phyloP scores from a whole-genome alignment of 2,113 vertebrate species.

The Aplodontia rufa region DNA sequence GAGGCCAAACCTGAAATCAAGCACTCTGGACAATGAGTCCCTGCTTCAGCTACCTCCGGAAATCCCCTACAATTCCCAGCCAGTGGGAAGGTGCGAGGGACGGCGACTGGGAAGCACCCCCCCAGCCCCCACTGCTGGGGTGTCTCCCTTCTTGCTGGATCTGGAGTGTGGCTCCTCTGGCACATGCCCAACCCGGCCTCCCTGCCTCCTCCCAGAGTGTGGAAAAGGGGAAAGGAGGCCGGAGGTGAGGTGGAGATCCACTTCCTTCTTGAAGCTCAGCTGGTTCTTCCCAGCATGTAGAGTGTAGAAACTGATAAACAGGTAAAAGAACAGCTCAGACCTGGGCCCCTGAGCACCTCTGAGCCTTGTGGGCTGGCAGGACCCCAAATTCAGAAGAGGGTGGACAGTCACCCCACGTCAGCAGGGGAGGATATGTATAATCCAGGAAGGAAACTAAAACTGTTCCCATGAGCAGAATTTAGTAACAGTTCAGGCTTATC shows the following conservation, averaged over 20 bases:
- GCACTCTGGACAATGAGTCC: neutral
- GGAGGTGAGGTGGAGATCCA: neutral
- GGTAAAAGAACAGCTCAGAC: neutral
- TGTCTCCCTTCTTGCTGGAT: neutral
- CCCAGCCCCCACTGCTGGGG: neutral
- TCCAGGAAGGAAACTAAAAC: neutral
- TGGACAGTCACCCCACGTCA: neutral
- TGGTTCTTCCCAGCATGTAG: too few species aligned
- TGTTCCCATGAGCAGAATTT: neutral
- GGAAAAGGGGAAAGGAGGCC: neutral
- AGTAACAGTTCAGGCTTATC: neutral
- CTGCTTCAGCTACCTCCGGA: neutral
- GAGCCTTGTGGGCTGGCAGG: too few species aligned
- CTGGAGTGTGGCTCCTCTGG: neutral
- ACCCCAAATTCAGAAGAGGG: neutral
- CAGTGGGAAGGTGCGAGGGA: neutral
- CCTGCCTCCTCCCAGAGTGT: neutral
- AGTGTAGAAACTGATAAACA: neutral
- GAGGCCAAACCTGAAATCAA: neutral
- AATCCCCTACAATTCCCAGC: conserved; percentile 55
- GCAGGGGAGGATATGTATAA: neutral
- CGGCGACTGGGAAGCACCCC: neutral
- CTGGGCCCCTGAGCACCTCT: too few species aligned
- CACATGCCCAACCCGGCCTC: neutral
- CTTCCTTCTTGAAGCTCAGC: neutral